A percentile compares a stretch with the other conserved stretches of the same genome.
phyloP scores from a whole-genome alignment of 2,888 invertebrate species.

The Cataglyphis altisquamis region DNA sequence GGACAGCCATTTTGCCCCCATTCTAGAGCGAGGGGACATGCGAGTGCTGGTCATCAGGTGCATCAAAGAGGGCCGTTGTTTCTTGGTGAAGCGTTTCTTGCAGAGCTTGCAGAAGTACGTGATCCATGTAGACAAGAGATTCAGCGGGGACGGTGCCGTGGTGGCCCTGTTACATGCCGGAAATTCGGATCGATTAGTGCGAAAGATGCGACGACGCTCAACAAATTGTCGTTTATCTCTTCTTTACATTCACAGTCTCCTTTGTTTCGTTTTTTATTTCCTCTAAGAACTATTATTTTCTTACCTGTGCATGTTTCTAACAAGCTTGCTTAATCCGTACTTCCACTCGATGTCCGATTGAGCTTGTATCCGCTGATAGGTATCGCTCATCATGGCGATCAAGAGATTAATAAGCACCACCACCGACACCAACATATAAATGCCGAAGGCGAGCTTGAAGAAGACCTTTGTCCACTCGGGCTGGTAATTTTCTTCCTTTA shows the following conservation, averaged over 20 bases:
- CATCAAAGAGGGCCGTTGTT: slow-evolving; percentile 94
- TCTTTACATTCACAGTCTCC: background rate
- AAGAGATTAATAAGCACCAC: slow-evolving; percentile 99
- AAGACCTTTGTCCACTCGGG: slow-evolving; percentile 94
- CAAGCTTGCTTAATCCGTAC: slow-evolving; percentile 98
- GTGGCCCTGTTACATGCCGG: slow-evolving; percentile 90
- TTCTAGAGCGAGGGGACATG: slow-evolving; percentile 94
- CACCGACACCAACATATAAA: slow-evolving; percentile 99
- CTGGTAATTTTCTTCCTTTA: slow-evolving; percentile 91
- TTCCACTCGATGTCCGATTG: slow-evolving; percentile 99
- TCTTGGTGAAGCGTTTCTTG: slow-evolving; percentile 90
- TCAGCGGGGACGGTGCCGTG: slow-evolving; percentile 98
- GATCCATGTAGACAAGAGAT: slow-evolving; percentile 97
- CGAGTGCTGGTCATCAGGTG: slow-evolving; percentile 91
- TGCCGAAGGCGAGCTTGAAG: slow-evolving; percentile 95
- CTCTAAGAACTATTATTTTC: slow-evolving; percentile 54
- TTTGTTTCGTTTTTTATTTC: background rate
- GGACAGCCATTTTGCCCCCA: slow-evolving; percentile 95
- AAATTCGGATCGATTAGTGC: slow-evolving; percentile 43
- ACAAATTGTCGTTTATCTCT: background rate
- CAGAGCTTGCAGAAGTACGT: slow-evolving; percentile 94
- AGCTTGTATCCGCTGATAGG: slow-evolving; percentile 99
- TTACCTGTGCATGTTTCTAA: slow-evolving; percentile 96
- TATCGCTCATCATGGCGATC: slow-evolving; percentile 99
- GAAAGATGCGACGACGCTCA: background rate